These are phyloP conservation scores for Oikopleura vanhoeffeni DNA, from an alignment of 23 tunicate genomes.

Conservation along the genomic window DNA sequence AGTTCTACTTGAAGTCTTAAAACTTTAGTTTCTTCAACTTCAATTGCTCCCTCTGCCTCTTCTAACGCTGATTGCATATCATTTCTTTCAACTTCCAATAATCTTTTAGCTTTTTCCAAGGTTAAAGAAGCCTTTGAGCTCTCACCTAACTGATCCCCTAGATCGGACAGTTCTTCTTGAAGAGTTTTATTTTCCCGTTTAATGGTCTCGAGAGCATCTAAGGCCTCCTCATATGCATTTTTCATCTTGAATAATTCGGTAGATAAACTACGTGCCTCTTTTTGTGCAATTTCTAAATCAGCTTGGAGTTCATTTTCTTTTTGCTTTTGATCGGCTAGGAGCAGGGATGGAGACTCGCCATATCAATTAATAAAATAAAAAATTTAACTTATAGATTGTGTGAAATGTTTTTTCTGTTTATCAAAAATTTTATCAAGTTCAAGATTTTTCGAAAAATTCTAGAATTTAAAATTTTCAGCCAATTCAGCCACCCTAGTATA, in stretches of 20 bases:
- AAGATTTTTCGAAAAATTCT: no score
- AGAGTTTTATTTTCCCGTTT: conserved; percentile 87
- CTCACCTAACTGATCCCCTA: conserved; percentile 85
- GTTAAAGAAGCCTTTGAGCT: conserved; percentile 79
- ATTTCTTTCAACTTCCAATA: conserved; percentile 61
- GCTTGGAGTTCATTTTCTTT: conserved; percentile 61
- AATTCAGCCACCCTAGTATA: no score
- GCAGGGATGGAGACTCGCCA: no score
- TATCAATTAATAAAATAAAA: no score
- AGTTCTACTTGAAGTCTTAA: conserved; percentile 27
- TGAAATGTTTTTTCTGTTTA: no score
- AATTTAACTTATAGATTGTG: no score
- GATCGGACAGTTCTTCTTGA: conserved; percentile 93
- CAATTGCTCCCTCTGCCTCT: conserved; percentile 28
- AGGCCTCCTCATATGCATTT: conserved; percentile 87
- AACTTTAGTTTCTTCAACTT: conserved; percentile 28
- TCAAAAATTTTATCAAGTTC: no score
- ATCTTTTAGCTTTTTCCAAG: conserved; percentile 67
- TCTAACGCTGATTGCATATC: conserved; percentile 47
- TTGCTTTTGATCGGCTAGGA: conserved; percentile 65
- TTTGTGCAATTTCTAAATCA: conserved; percentile 82
- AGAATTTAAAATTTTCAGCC: no score
- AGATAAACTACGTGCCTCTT: conserved; percentile 55
- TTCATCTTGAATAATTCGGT: conserved; percentile 93
- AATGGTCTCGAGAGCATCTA: conserved; percentile 84